Conservation (phyloP, 2,113 vertebrate species). For the Dascyllus trimaculatus region DNA sequence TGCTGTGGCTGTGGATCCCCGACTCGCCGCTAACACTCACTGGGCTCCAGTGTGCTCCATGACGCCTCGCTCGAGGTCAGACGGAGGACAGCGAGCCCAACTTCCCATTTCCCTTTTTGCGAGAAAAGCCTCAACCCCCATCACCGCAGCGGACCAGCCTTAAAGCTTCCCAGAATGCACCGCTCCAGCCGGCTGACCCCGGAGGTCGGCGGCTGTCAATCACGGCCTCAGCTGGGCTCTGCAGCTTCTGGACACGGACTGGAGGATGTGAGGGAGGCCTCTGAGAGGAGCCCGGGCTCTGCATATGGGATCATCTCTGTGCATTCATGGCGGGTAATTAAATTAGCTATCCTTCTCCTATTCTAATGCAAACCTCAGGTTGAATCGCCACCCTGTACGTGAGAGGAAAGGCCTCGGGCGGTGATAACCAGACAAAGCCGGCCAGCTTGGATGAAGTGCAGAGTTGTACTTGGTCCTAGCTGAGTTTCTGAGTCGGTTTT, state of each 20-base stretch:
- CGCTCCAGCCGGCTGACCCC: constrained; percentile 78
- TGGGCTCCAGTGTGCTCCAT: constrained; percentile 57
- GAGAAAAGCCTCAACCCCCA: constrained; percentile 47
- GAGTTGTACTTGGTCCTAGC: constrained; percentile 57
- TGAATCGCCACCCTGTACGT: constrained; percentile 79
- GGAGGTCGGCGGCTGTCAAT: constrained; percentile 85
- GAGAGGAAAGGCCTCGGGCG: constrained; percentile 80
- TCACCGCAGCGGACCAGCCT: constrained; percentile 41
- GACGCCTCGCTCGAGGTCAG: constrained; percentile 73
- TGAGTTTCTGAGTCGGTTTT: constrained; percentile 37
- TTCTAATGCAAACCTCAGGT: constrained; percentile 88
- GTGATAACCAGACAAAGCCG: constrained; percentile 65
- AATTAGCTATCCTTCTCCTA: constrained; percentile 86
- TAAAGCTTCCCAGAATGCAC: constrained; percentile 83
- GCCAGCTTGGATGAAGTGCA: constrained; percentile 50
- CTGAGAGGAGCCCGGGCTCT: constrained; percentile 79
- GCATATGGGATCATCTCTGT: constrained; percentile 86
- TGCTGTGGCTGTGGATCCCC: constrained; percentile 49
- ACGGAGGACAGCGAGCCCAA: constrained; percentile 78
- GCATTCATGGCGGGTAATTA: constrained; percentile 87
- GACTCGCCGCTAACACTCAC: constrained; percentile 43
- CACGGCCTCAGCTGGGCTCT: constrained; percentile 80
- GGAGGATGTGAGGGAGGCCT: constrained; percentile 81
- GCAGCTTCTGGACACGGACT: constrained; percentile 76
- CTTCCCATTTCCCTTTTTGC: constrained; percentile 62